Conservation (phyloP, 2,888 invertebrate species). For the Heliconius hortense region DNA sequence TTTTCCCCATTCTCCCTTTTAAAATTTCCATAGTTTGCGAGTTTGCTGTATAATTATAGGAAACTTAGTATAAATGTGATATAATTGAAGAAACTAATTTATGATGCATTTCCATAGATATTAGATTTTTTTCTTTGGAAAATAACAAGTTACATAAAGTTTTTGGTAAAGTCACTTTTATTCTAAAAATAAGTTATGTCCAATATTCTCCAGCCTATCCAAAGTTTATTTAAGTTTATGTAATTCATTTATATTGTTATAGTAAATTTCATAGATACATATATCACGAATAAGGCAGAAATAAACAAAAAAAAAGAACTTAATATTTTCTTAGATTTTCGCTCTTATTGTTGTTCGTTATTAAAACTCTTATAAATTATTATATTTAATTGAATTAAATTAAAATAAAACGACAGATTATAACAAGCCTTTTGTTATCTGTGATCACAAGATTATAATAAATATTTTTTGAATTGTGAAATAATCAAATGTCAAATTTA, state of each 20-base stretch:
- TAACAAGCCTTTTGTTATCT: slow-evolving; percentile 7
- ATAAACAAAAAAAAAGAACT: neutral
- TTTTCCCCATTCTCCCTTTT: neutral
- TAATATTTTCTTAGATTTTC: slow-evolving; percentile 23
- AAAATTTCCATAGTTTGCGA: neutral
- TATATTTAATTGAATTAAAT: neutral
- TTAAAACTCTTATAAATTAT: slow-evolving; percentile 5
- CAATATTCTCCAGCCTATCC: neutral
- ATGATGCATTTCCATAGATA: neutral
- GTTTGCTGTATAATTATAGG: neutral
- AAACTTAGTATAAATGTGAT: neutral
- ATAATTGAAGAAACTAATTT: neutral
- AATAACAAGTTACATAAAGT: neutral
- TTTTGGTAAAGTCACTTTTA: neutral
- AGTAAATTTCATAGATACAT: neutral
- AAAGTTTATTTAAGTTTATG: neutral
- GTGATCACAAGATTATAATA: slow-evolving; percentile 9
- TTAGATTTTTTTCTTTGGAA: neutral
- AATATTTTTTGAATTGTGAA: slow-evolving; percentile 1
- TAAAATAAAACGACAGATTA: neutral
- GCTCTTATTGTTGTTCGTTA: slow-evolving; percentile 12
- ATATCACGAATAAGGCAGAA: neutral
- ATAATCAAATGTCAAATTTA: neutral
- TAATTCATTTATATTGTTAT: neutral
- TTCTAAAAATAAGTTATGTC: neutral